Conservation (phyloP, 2,888 invertebrate genomes). For the Stramonita haemastoma region DNA sequence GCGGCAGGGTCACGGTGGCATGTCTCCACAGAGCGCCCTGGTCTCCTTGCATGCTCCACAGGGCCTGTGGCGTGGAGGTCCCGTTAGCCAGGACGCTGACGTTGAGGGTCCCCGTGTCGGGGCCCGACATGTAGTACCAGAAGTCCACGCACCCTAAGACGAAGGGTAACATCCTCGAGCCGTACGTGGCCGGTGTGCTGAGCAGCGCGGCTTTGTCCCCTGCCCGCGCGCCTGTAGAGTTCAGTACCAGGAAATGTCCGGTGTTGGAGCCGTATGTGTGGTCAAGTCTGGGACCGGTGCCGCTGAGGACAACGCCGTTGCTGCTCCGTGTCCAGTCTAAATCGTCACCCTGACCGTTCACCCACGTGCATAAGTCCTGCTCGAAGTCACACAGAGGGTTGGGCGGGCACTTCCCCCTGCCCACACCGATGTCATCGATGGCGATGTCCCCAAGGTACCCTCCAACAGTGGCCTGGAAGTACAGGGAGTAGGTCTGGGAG, state of each 20-base stretch:
- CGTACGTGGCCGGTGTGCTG: conserved; percentile 52
- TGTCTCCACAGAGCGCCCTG: conserved; percentile 69
- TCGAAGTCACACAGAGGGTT: conserved; percentile 68
- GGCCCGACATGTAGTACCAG: conserved; percentile 76
- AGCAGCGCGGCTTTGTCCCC: conserved; percentile 66
- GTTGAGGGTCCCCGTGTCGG: conserved; percentile 67
- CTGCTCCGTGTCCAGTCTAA: conserved; percentile 69
- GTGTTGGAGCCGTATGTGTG: conserved; percentile 71
- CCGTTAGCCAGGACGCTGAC: conserved; percentile 62
- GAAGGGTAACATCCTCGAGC: conserved; percentile 18
- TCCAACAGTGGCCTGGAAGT: conserved; percentile 33
- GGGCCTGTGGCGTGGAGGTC: conserved; percentile 41
- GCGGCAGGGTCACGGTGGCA: conserved; percentile 54
- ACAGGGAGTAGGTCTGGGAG: conserved; percentile 14
- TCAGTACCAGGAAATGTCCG: conserved; percentile 76
- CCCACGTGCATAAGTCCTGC: conserved; percentile 65
- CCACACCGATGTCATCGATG: conserved; percentile 73
- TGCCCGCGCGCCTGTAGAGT: conserved; percentile 58
- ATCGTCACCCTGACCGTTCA: conserved; percentile 60
- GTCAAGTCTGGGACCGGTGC: conserved; percentile 73
- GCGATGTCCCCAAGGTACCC: conserved; percentile 73
- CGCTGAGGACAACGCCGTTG: conserved; percentile 58
- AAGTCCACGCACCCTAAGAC: conserved; percentile 68
- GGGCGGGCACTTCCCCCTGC: conserved; percentile 67
- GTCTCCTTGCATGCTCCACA: conserved; percentile 63